Base-by-base conservation (phyloP, 1,140 invertebrate genomes). In the Camponotus floridanus region DNA sequence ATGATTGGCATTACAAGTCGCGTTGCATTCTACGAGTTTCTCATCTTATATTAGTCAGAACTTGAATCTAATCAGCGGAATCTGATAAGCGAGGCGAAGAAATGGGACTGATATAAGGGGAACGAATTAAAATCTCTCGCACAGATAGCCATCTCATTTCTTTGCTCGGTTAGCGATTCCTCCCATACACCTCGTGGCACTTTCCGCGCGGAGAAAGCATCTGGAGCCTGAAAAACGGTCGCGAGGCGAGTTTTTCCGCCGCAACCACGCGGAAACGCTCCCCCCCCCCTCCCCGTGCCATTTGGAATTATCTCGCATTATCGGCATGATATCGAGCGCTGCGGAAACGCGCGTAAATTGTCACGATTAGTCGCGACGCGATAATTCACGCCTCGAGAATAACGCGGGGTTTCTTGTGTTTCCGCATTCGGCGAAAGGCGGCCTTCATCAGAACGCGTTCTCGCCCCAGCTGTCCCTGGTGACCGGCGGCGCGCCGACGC, bases 401-500 rank as follows among this genome's bases (percentile, higher is more conserved):
- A 80, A 68, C 21, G 45, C 7, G 33, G 15, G 8, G 31, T 73
- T 70, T 48, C 45, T 36, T 83, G 4, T 61, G 36, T 70, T 70
- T 73, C 65, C 7, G 45, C 4, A 4, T 48, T 31, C 26, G 13
- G 33, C 18, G 0, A 84, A 85, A 92, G 93, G 93, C 81, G 93
- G 94, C 68, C 85, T 94, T 61, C 94, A 94, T 76, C 94, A 94
- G 67, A 93, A 92, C 84, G 83, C 93, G 18, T 94, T 94, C 81
- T 94, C 94, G 73, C 94, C 94, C 13, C 94, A 94, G 74, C 87
- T 94, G 71, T 94, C 94, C 2, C 79, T 94, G 73, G 92, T 94
- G 59, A 93, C 94, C 45, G 92, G 92, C 6, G 92, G 92, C 68
- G 88, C 94, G 15, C 93, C 93, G 15, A 93, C 94, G 13, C 39